Evolutionary conservation across 2,888 invertebrate species (phyloP), one percentile per base, ranked within the genome.

Genomic region (Biston betularia): DNA sequence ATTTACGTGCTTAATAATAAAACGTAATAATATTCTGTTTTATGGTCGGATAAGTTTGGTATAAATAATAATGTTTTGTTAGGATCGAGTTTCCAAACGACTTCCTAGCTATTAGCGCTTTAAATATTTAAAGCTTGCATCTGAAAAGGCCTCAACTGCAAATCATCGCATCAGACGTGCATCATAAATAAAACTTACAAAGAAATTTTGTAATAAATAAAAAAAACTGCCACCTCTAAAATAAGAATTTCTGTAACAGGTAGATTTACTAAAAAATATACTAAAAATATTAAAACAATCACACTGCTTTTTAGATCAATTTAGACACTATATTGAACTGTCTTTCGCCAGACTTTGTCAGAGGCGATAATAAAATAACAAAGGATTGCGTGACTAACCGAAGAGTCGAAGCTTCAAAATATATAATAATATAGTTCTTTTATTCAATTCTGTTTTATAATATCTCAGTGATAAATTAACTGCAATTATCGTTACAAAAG

Each of bases 351-450:
- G 79, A 78, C 73, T 74, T 69, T 63, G 62, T n/a, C 11, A 34
- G 12, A 78, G 72, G 76, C 78, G 78, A 82, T 79, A 81, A 78
- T 79, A 79, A 79, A 80, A 79, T 75, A 74, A 75, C 75, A 75
- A 74, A 69, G 71, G 68, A 69, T 86, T 72, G 81, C 86, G 86
- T 84, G 85, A 81, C 80, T 75, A 44, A 65, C 68, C 73, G 38
- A 58, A 34, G n/a, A 40, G 75, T 71, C 58, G 73, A 71, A 68
- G 63, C 68, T 62, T 55, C 44, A 35, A 63, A 73, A 72, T 71
- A 62, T 63, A 57, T n/a, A n/a, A n/a, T n/a, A n/a, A n/a, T 73
- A 55, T 63, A 58, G 65, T 73, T 61, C 49, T 66, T 65, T 6
- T 70, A 53, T 57, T 57, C 38, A 38, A 38, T 38, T 38, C 45